phyloP scores from a whole-genome alignment of 37 sponge, comb jelly and placozoan species.

The Petrosia ficiformis region DNA sequence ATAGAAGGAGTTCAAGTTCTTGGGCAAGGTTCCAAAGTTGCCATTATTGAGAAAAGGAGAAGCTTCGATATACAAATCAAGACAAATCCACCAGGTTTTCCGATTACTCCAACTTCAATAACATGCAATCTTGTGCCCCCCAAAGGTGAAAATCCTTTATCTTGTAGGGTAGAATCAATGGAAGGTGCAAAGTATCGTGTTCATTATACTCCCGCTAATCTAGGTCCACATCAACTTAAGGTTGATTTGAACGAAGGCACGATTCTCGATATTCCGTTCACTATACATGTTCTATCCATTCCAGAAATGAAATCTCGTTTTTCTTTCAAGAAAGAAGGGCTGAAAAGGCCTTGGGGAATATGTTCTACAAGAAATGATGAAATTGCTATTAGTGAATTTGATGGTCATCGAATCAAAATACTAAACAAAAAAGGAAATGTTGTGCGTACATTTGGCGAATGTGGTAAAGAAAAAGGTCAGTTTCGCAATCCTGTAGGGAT shows the following conservation, averaged over 20 bases:
- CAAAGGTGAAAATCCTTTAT: neutral
- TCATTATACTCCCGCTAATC: conserved; percentile 13
- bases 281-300: conserved; percentile 10
- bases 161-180: neutral
- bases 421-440: too few relatives aligned
- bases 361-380: too few relatives aligned
- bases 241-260: conserved; percentile 10
- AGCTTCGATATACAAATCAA: too few relatives aligned
- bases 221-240: conserved; percentile 15
- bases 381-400: too few relatives aligned
- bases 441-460: conserved; percentile 23
- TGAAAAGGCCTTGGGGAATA: too few relatives aligned
- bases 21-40: too few relatives aligned
- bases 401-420: too few relatives aligned
- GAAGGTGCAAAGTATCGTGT: neutral
- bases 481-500: conserved; percentile 26
- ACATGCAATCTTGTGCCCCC: neutral
- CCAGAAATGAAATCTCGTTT: neutral
- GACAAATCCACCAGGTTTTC: too few relatives aligned
- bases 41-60: too few relatives aligned
- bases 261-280: conserved; percentile 34
- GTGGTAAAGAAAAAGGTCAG: conserved; percentile 8
- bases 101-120: neutral
- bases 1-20: too few relatives aligned
- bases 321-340: too few relatives aligned